These are phyloP conservation scores for Monopterus albus DNA, from an alignment of 2,113 vertebrate genomes.

Conservation along the genomic window DNA sequence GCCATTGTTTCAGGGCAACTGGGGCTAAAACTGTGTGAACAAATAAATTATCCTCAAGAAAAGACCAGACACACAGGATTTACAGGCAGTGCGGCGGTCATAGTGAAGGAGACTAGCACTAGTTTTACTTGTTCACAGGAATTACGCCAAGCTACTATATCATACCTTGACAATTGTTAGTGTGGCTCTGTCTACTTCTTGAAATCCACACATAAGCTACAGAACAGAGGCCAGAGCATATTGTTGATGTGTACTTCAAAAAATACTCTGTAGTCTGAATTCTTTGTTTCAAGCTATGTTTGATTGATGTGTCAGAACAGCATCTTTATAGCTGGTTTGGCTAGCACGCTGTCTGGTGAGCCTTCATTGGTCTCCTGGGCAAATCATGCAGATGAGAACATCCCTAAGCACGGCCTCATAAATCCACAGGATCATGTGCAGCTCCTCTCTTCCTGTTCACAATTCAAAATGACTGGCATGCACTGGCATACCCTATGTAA, in stretches of 20 bases:
- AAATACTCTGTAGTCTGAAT: too few species aligned
- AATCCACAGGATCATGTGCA: slow-evolving; percentile 22
- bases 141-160: background rate
- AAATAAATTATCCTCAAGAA: slow-evolving; percentile 6
- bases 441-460: slow-evolving; percentile 38
- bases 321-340: slow-evolving; percentile 17
- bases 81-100: background rate
- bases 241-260: too few species aligned
- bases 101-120: too few species aligned
- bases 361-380: slow-evolving; percentile 32
- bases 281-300: too few species aligned
- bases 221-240: too few species aligned
- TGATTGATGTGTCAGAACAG: background rate
- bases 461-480: slow-evolving; percentile 50
- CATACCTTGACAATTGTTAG: background rate
- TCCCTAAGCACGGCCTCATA: slow-evolving; percentile 21
- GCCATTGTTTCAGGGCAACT: slow-evolving; percentile 15
- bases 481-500: slow-evolving; percentile 33
- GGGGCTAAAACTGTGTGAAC: slow-evolving; percentile 24
- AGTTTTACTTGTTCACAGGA: slow-evolving; percentile 1
- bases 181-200: too few species aligned
- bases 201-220: too few species aligned
- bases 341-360: slow-evolving; percentile 7
- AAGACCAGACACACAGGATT: background rate
- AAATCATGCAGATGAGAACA: slow-evolving; percentile 40